Evolutionary conservation across 2,797 vertebrate genomes (phyloP).

Genomic region (Austrolebias charrua): DNA sequence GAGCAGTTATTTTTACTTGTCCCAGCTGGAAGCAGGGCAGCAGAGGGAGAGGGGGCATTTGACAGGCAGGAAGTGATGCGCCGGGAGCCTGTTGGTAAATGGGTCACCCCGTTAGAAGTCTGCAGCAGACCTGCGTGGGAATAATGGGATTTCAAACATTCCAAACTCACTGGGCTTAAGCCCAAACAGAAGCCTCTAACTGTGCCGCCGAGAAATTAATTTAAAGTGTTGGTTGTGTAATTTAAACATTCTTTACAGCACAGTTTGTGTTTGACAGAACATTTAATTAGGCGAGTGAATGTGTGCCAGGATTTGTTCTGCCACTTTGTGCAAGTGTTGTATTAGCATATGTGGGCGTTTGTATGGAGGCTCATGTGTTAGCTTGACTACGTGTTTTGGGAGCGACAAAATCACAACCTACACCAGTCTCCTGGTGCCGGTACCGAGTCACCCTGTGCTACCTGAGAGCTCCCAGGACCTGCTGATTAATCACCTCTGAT

Average conservation of each 20-base stretch:
- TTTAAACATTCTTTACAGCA: constrained; percentile 36
- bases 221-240: constrained; percentile 17
- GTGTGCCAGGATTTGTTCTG: constrained; percentile 61
- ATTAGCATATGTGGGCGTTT: constrained; percentile 75
- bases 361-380: constrained; percentile 73
- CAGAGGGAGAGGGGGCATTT: constrained; percentile 16
- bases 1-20: constrained; percentile 74
- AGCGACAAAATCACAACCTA: constrained; percentile 69
- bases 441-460: constrained; percentile 22
- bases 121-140: constrained; percentile 44
- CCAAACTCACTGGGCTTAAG: constrained; percentile 24
- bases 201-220: constrained; percentile 5
- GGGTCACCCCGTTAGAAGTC: constrained; percentile 69
- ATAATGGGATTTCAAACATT: constrained; percentile 20
- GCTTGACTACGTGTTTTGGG: constrained; percentile 66
- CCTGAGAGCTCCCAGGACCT: constrained; percentile 6
- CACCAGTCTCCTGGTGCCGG: constrained; percentile 58
- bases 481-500: constrained; percentile 37
- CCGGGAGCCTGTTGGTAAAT: constrained; percentile 64
- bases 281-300: constrained; percentile 60
- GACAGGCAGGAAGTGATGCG: constrained; percentile 42
- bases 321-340: constrained; percentile 72
- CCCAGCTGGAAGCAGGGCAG: constrained; percentile 64
- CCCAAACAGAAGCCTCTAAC: constrained; percentile 14
- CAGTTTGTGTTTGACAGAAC: constrained; percentile 45